Base-by-base conservation (phyloP, 2,888 invertebrate species). In the Diploptera punctata region DNA sequence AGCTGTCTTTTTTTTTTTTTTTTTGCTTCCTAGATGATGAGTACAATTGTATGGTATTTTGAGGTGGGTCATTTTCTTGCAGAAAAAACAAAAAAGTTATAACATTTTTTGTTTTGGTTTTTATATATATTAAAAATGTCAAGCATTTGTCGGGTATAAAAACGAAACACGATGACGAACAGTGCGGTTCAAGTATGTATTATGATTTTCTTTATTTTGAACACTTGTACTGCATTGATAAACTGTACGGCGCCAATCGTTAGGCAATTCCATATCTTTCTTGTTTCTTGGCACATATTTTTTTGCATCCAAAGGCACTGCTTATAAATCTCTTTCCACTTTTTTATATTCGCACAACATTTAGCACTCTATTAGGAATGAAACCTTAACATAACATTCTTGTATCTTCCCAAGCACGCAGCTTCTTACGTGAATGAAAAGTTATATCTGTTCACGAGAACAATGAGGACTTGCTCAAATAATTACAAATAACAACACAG, bases 251-350 rank as follows among this genome's bases (percentile, higher is more conserved):
- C 18, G 33, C 33, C 49, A 44, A 24, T 31, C 44, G 19, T 49
- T 54, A 44, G 38, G 43, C 54, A 33, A 33, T 52, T 62, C 38
- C 47, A n/a, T 24, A 33, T 19, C 4, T 68, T 21, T 18, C 24
- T 47, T 57, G 38, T 33, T 61, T 72, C 74, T 72, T 72, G 72
- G 72, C 74, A 74, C 74, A 72, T 70, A 24, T 49, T 71, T n/a
- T n/a, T n/a, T 68, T 60, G 67, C 60, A 67, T 67, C 65, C 70
- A 65, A 74, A 74, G 74, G 74, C 74, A 74, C 74, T 74, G 70
- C 67, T 54, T 47, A 73, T 60, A 68, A 47, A 29, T 52, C 61
- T 52, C 71, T 44, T 69, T 72, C 31, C 52, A 24, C 31, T 26
- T 62, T n/a, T n/a, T n/a, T n/a, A n/a, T n/a, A n/a, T n/a, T 54